phyloP scores from a whole-genome alignment of 2,888 invertebrate genomes.

The Ophraella communa region DNA sequence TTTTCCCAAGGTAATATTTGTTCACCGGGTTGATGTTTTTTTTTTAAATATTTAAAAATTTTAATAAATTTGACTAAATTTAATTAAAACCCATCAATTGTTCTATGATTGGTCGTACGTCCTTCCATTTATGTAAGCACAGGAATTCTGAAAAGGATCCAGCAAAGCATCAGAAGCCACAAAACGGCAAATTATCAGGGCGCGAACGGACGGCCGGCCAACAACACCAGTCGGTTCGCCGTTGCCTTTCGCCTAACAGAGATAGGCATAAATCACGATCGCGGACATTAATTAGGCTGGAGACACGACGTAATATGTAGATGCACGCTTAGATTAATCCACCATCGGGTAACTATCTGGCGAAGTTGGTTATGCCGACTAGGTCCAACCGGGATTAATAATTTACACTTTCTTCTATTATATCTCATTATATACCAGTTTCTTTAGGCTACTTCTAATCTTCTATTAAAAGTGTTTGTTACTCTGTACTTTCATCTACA shows the following conservation, averaged over 20 bases:
- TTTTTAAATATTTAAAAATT: too few relatives aligned
- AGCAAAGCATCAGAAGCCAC: conserved; percentile 30
- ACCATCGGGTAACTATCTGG: conserved; percentile 15
- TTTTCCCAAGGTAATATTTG: too few relatives aligned
- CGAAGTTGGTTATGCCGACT: conserved; percentile 11
- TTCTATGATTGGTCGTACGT: background rate
- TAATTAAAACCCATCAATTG: too few relatives aligned
- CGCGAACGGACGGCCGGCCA: conserved; percentile 35
- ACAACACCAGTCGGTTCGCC: conserved; percentile 38
- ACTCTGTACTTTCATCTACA: too few relatives aligned
- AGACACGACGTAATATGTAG: conserved; percentile 58
- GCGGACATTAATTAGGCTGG: conserved; percentile 59
- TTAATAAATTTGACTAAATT: too few relatives aligned
- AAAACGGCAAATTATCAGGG: conserved; percentile 49
- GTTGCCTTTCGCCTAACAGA: conserved; percentile 40
- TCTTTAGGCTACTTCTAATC: too few relatives aligned
- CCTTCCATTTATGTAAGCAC: background rate
- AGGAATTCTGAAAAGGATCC: conserved; percentile 13
- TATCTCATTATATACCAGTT: conserved; percentile 4
- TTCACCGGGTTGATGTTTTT: too few relatives aligned
- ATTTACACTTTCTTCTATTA: conserved; percentile 21
- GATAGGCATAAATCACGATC: conserved; percentile 57
- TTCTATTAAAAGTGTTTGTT: too few relatives aligned
- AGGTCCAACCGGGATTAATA: conserved; percentile 23
- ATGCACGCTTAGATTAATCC: conserved; percentile 56